phyloP scores from a whole-genome alignment of 2,888 invertebrate genomes.

The Thymelicus sylvestris region DNA sequence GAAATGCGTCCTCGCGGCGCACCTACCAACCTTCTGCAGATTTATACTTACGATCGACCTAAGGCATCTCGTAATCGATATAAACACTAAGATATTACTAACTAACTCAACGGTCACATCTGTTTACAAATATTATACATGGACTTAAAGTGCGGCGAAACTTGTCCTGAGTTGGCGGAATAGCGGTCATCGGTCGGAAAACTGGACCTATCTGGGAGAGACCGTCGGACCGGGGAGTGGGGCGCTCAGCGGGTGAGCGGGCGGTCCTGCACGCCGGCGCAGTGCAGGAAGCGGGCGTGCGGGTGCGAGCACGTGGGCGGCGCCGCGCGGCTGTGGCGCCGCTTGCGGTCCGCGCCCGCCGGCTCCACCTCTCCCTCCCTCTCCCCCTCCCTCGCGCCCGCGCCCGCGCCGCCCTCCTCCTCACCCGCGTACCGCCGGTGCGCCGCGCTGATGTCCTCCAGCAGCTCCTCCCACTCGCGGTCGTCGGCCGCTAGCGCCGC shows the following conservation, averaged over 20 bases:
- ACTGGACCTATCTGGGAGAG: constrained; percentile 9
- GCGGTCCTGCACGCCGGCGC: constrained; percentile 72
- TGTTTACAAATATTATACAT: background rate
- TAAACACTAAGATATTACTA: background rate
- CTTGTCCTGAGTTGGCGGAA: background rate
- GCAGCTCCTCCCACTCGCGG: constrained; percentile 86
- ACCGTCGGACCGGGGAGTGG: constrained; percentile 10
- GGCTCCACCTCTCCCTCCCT: constrained; percentile 47
- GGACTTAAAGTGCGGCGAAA: background rate
- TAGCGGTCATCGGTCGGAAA: background rate
- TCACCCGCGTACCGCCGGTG: constrained; percentile 76
- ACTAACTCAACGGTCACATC: background rate
- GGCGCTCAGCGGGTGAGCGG: constrained; percentile 76
- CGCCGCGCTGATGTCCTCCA: constrained; percentile 84
- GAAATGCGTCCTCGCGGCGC: background rate
- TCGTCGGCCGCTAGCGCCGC: constrained; percentile 64
- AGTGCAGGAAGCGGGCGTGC: constrained; percentile 82
- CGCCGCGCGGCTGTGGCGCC: constrained; percentile 80
- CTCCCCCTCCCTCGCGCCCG: constrained; percentile 45
- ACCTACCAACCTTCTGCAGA: background rate
- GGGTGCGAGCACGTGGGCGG: constrained; percentile 62
- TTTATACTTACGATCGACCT: background rate
- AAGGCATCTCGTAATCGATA: background rate
- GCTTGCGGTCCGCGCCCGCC: constrained; percentile 79
- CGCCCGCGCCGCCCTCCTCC: constrained; percentile 48